Evolutionary conservation across 1,140 invertebrate species (phyloP), one percentile per base, ranked within the genome.

Genomic region (Fopius arisanus): DNA sequence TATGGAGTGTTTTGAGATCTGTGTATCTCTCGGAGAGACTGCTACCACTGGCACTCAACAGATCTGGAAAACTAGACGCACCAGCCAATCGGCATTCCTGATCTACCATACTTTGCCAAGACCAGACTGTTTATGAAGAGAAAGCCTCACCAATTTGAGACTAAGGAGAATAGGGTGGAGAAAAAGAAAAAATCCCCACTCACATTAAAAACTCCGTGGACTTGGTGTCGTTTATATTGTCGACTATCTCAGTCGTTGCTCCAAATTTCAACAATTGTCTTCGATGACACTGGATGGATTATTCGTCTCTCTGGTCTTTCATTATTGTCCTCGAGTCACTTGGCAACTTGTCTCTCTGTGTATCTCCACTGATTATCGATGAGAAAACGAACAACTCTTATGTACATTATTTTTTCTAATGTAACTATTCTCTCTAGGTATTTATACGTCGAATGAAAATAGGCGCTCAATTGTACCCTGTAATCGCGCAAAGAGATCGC

Each of bases 31-130:
- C 79, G 29, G 21, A 19, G 41, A 63, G n/a, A 31, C 71, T 67
- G 41, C 78, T 78, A 12, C 82, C 79, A 26, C 82, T 83, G 70
- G 82, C 83, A 72, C 84, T 85, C 75, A 87, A 75, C 76, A 87
- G 63, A 76, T 84, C 85, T 78, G 83, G 74, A 41, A 80, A 87
- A 81, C 84, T 86, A 74, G 73, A 75, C 69, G 72, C 71, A 67
- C 62, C 67, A 66, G 71, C 72, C 37, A 74, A 73, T 69, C 79
- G 71, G 72, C 85, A 87, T 86, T 67, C 82, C 70, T 85, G 83
- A 78, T 87, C 86, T 86, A 87, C 86, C 86, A 87, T 87, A 78
- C 82, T 86, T 85, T 75, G 77, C 79, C 63, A 70, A 78, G 74
- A 68, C 28, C 19, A 33, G 40, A 62, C 23, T 21, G n/a, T 69